A percentile compares a stretch with the other conserved stretches of the same genome.
Evolutionary conservation across 2,113 vertebrate species (phyloP).

Genomic region (Elgaria multicarinata): DNA sequence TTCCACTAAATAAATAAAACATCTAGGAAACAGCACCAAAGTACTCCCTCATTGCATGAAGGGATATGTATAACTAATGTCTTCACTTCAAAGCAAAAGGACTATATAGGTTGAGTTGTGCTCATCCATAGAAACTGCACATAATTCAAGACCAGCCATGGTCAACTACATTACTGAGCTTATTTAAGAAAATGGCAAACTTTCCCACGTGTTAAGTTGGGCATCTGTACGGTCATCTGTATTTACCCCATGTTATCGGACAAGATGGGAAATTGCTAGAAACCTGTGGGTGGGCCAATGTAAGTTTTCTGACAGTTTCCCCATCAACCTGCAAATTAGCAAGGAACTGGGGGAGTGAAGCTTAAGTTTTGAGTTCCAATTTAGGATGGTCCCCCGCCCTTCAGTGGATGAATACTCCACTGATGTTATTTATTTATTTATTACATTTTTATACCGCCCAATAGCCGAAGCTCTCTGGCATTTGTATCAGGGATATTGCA

Average conservation of each 20-base stretch:
- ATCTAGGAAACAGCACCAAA: neutral
- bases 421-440: neutral
- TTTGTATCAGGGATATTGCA: neutral
- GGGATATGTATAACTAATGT: neutral
- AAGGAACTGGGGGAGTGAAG: neutral
- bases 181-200: neutral
- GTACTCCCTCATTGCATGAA: neutral
- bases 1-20: neutral
- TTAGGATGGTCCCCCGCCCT: neutral
- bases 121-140: too few species aligned
- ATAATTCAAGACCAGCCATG: too few species aligned
- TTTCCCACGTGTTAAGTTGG: neutral
- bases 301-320: neutral
- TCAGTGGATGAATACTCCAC: neutral
- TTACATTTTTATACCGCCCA: too few species aligned
- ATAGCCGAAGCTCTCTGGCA: too few species aligned
- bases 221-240: too few species aligned
- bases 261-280: neutral
- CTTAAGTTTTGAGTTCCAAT: neutral
- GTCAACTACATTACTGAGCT: neutral
- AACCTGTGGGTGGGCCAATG: neutral
- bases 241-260: neutral
- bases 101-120: too few species aligned
- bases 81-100: neutral
- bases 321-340: neutral